Evolutionary conservation across 2,888 invertebrate genomes (phyloP).

Genomic region (Brenthis daphne): DNA sequence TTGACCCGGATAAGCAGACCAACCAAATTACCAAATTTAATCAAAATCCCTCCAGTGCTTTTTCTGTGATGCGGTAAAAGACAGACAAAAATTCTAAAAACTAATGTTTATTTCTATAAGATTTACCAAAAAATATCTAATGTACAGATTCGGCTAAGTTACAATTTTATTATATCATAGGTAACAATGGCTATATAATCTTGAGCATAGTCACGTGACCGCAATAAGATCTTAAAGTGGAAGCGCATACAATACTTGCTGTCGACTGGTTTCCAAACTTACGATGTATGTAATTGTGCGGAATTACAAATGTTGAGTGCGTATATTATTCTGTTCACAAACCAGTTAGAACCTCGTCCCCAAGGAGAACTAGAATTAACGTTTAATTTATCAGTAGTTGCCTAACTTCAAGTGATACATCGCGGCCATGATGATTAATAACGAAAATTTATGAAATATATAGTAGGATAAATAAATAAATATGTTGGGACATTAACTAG

Average conservation of each 20-base stretch:
- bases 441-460: background rate
- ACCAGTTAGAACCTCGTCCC: constrained; percentile 30
- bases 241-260: constrained; percentile 9
- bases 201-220: constrained; percentile 4
- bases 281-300: constrained; percentile 29
- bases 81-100: too few relatives aligned
- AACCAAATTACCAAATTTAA: too few relatives aligned
- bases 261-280: constrained; percentile 28
- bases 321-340: constrained; percentile 29
- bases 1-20: too few relatives aligned
- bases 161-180: too few relatives aligned
- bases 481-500: too few relatives aligned
- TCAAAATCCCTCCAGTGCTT: too few relatives aligned
- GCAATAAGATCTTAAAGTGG: constrained; percentile 7
- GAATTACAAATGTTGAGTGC: constrained; percentile 28
- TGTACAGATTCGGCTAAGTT: too few relatives aligned
- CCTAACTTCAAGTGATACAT: constrained; percentile 16
- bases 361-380: constrained; percentile 30
- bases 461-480: background rate
- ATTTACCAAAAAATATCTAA: too few relatives aligned
- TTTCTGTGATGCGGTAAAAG: too few relatives aligned
- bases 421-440: constrained; percentile 8
- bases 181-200: background rate
- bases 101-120: too few relatives aligned
- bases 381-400: constrained; percentile 24